A percentile compares a stretch with the other conserved stretches of the same genome.
Evolutionary conservation across 2,797 vertebrate species (phyloP).

Genomic region (Onychomys arenicola): DNA sequence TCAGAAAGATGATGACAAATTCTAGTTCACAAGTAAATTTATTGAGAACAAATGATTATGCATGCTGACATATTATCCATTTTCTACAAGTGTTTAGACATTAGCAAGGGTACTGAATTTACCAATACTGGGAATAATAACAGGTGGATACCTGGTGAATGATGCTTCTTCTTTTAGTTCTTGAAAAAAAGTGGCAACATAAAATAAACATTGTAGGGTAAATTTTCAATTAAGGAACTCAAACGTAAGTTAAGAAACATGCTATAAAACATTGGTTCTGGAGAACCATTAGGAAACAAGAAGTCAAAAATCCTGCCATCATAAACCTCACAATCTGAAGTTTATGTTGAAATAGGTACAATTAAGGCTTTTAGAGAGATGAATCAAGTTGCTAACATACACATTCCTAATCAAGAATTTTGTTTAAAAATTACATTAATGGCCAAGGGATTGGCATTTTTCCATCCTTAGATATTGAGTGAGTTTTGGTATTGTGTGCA

Average conservation of each 20-base stretch:
- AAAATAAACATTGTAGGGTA: background rate
- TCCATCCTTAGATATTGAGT: slow-evolving; percentile 15
- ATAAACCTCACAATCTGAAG: background rate
- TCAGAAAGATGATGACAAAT: slow-evolving; percentile 20
- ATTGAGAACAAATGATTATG: background rate
- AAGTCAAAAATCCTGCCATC: background rate
- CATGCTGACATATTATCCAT: background rate
- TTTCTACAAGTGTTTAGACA: slow-evolving; percentile 26
- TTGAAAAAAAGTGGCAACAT: background rate
- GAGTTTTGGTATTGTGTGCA: slow-evolving; percentile 19
- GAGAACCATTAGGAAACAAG: slow-evolving; percentile 11
- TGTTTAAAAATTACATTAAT: slow-evolving; percentile 54
- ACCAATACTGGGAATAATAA: background rate
- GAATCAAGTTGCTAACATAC: background rate
- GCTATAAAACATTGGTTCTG: background rate
- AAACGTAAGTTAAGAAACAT: slow-evolving; percentile 10
- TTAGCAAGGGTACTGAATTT: slow-evolving; percentile 12
- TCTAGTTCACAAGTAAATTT: background rate
- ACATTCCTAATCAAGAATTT: background rate
- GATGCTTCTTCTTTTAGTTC: slow-evolving; percentile 39
- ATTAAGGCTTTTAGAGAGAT: slow-evolving; percentile 16
- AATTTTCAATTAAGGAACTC: slow-evolving; percentile 30
- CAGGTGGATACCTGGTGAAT: background rate
- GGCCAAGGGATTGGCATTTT: slow-evolving; percentile 25
- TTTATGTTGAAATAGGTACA: slow-evolving; percentile 43